Percentiles rank a stretch among this genome's conserved stretches.
Evolutionary conservation across 23 tunicate genomes (phyloP).

Genomic region (Corella eumyota): DNA sequence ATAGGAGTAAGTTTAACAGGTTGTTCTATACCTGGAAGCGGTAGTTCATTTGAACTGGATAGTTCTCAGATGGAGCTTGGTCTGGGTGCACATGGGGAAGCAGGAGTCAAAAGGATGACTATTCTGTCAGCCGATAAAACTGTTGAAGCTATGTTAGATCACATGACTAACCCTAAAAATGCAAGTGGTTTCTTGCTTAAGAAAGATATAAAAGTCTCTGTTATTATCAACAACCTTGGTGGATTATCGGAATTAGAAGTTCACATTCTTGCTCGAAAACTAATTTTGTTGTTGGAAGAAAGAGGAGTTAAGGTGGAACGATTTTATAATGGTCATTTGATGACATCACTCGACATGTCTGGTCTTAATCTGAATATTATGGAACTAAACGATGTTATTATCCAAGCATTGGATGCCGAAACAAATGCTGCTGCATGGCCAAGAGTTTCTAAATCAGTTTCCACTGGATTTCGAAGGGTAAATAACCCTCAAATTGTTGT

Average conservation of each 20-base stretch:
- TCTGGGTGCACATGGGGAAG: slow-evolving; percentile 98
- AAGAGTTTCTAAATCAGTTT: slow-evolving; percentile 8
- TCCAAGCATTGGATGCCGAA: slow-evolving; percentile 29
- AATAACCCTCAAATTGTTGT: background rate
- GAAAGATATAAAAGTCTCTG: slow-evolving; percentile 20
- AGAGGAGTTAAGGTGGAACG: slow-evolving; percentile 31
- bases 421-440: slow-evolving; percentile 89
- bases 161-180: slow-evolving; percentile 49
- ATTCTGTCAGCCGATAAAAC: slow-evolving; percentile 66
- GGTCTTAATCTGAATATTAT: slow-evolving; percentile 74
- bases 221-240: slow-evolving; percentile 87
- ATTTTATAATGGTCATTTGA: slow-evolving; percentile 72
- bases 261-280: slow-evolving; percentile 57
- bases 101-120: slow-evolving; percentile 80
- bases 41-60: slow-evolving; percentile 63
- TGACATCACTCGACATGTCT: slow-evolving; percentile 97
- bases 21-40: slow-evolving; percentile 90
- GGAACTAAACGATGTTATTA: slow-evolving; percentile 41
- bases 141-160: slow-evolving; percentile 42
- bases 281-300: slow-evolving; percentile 25
- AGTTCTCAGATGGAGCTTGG: slow-evolving; percentile 91
- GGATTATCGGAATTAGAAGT: slow-evolving; percentile 86
- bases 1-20: slow-evolving; percentile 96
- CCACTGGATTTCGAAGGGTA: slow-evolving; percentile 7
- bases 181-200: slow-evolving; percentile 17